Percentiles rank a stretch among this genome's conserved stretches.
Evolutionary conservation across 2,113 vertebrate genomes (phyloP).

Genomic region (Carassius carassius): DNA sequence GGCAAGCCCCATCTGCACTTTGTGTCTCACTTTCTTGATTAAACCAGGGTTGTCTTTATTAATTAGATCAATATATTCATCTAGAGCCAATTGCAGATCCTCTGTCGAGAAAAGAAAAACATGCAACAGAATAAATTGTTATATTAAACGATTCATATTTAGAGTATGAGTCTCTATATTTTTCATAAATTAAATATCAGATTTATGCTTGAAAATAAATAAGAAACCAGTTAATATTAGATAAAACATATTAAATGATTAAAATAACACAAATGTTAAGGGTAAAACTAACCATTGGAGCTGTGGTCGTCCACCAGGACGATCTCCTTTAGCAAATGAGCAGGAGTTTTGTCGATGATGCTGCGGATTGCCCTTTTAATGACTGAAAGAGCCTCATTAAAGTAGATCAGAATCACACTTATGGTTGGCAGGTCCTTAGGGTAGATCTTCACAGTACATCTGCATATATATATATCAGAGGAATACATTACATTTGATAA

Average conservation of each 20-base stretch:
- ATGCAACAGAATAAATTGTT: neutral
- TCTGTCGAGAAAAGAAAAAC: conserved; percentile 53
- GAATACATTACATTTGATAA: too few species aligned
- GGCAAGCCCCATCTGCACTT: conserved; percentile 73
- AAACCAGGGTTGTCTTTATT: conserved; percentile 59
- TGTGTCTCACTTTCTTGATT: conserved; percentile 69
- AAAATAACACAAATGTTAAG: neutral
- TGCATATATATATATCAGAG: neutral
- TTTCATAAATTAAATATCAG: neutral
- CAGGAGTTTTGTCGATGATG: conserved; percentile 74
- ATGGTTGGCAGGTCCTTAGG: conserved; percentile 73
- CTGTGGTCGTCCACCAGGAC: conserved; percentile 83
- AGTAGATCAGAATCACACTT: conserved; percentile 74
- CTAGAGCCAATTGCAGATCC: conserved; percentile 66
- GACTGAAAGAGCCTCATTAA: conserved; percentile 78
- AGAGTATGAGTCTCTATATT: neutral
- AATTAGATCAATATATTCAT: conserved; percentile 63
- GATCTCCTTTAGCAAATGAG: conserved; percentile 77
- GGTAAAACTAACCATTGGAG: conserved; percentile 67
- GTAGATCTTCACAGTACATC: conserved; percentile 60
- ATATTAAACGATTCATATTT: neutral
- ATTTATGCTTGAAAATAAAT: neutral
- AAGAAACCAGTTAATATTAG: neutral
- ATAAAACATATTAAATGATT: neutral
- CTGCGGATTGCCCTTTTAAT: conserved; percentile 76